Evolutionary conservation across 2,113 vertebrate species (phyloP), one percentile per base, ranked within the genome.

Genomic region (Rhagologus leucostigma): DNA sequence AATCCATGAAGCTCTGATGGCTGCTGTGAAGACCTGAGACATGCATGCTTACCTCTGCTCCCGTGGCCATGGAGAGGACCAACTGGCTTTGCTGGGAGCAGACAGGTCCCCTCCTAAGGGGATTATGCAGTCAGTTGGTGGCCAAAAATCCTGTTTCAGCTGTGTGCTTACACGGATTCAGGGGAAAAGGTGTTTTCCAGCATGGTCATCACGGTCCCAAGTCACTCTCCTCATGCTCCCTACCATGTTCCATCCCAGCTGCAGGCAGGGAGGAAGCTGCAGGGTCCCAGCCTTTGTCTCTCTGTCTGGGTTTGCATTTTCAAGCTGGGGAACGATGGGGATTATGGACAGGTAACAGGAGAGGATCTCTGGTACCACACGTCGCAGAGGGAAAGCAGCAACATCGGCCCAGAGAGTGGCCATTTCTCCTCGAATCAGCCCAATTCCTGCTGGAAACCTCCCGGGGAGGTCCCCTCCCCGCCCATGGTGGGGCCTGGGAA

Each of bases 381-480:
- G 18, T 57, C 0, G 0, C 30, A 39, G 37, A 73, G 33, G 13
- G 59, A 65, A 35, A 88, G 41, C 4, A 33, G 42, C 0, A 0
- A n/a, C 11, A 17, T 13, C 4, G 2, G 23, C 59, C 44, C 3
- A 0, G 30, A 70, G 22, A 68, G 35, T 0, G 2, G 30, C 5
- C 11, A 37, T 60, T 89, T 89, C 2, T 1, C 63, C 68, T 87
- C 33, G 24, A 49, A 91, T 46, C 65, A 84, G 27, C 29, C 37
- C 52, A 57, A 5, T 42, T 52, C 12, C 60, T 84, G 59, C 32
- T 3, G 3, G 9, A 52, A 70, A 12, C 1, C 26, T n/a, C 11
- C 46, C 33, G 44, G n/a, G 29, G 35, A 93, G 16, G 13, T 79
- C 22, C 9, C 19, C 0, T 15, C 12, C 20, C 33, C 1, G 0